Conservation (phyloP, 2,888 invertebrate genomes). For the Tinea semifulvella region DNA sequence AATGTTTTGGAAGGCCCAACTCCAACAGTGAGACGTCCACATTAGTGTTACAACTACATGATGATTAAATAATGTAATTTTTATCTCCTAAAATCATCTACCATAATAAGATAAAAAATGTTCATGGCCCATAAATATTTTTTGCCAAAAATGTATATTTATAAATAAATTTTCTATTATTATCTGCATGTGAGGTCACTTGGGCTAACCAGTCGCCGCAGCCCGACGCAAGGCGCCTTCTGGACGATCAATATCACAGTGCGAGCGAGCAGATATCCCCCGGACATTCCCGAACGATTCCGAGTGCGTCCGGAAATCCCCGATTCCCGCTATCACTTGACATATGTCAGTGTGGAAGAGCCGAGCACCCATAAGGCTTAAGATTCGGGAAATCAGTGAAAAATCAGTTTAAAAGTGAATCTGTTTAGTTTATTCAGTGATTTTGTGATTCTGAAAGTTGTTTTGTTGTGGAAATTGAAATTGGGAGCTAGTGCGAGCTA, state of each 20-base stretch:
- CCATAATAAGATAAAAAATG: no score
- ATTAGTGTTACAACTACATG: no score
- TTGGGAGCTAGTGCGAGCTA: no score
- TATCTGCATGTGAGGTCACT: not conserved
- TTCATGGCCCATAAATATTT: no score
- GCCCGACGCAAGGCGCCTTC: constrained; percentile 39
- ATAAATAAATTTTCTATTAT: constrained; percentile 8
- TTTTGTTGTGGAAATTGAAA: no score
- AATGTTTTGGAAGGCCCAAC: no score
- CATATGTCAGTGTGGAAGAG: constrained; percentile 49
- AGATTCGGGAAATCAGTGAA: constrained; percentile 32
- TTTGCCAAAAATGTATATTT: not conserved
- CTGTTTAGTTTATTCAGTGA: not conserved
- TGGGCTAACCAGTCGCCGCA: constrained; percentile 25
- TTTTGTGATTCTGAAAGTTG: not conserved
- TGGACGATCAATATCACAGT: constrained; percentile 41
- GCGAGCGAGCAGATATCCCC: constrained; percentile 30
- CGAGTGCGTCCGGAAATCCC: constrained; percentile 21
- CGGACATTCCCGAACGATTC: constrained; percentile 20
- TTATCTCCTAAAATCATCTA: no score
- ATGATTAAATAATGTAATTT: no score
- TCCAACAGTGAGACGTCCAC: no score
- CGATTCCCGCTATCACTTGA: constrained; percentile 39
- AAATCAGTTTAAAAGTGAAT: not conserved
- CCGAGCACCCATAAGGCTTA: constrained; percentile 50